phyloP scores from a whole-genome alignment of 2,888 invertebrate species.

The Cepaea hortensis region DNA sequence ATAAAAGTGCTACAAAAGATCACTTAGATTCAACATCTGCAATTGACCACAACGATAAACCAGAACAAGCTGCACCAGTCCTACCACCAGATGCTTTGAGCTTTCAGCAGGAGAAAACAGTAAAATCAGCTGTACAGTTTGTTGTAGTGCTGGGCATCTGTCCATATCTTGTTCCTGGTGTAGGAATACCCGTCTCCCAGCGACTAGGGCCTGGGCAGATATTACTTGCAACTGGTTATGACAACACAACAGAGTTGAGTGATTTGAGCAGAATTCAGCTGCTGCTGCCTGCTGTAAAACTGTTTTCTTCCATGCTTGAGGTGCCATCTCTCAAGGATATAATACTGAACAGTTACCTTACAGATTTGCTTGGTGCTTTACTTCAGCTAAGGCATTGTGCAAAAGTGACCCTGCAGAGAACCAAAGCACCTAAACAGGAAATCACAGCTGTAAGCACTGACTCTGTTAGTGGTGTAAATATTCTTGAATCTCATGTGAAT shows the following conservation, averaged over 20 bases:
- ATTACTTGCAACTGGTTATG: constrained; percentile 39
- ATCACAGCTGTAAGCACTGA: neutral
- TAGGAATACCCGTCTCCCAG: constrained; percentile 79
- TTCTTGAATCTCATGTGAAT: too few species aligned
- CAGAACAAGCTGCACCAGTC: constrained; percentile 2
- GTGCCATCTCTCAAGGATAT: constrained; percentile 30
- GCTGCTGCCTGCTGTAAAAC: constrained; percentile 17
- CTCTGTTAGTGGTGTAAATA: neutral
- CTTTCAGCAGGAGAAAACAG: constrained; percentile 82
- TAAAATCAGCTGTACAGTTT: constrained; percentile 82
- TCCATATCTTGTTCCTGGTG: constrained; percentile 82
- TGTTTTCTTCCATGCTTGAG: constrained; percentile 16
- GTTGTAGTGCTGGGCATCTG: constrained; percentile 83
- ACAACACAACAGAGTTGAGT: constrained; percentile 30
- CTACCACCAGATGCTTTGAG: constrained; percentile 78
- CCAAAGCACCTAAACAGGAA: neutral
- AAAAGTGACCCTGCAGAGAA: constrained; percentile 26
- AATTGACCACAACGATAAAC: neutral
- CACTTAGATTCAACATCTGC: neutral
- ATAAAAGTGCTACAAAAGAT: neutral
- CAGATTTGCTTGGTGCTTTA: constrained; percentile 33
- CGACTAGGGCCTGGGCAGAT: constrained; percentile 46
- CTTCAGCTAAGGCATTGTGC: constrained; percentile 31
- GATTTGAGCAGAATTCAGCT: constrained; percentile 27
- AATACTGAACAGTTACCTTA: constrained; percentile 28